Conservation (phyloP, 2,113 vertebrate species). For the Triplophysa siluroides region DNA sequence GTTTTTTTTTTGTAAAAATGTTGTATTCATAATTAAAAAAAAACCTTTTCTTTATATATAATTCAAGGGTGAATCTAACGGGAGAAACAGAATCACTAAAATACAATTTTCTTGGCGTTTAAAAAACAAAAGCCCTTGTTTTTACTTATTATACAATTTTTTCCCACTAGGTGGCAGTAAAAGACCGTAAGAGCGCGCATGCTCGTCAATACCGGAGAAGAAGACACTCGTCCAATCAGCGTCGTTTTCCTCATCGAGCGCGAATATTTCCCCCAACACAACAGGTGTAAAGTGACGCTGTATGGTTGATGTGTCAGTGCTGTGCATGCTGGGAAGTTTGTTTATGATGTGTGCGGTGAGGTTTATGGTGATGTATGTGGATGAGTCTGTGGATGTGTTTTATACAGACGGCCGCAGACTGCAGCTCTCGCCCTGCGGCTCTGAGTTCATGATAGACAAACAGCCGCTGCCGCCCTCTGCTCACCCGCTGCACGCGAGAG, state of each 20-base stretch:
- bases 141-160: no score
- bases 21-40: no score
- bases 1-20: no score
- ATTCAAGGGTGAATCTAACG: no score
- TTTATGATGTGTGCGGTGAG: constrained; percentile 44
- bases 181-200: neutral
- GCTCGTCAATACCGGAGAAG: neutral
- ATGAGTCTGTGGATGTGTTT: constrained; percentile 79
- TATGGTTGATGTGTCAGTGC: neutral
- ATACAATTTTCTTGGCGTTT: no score
- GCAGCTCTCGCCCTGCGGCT: constrained; percentile 83
- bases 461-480: constrained; percentile 49
- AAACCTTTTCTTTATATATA: no score
- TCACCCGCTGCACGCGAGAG: constrained; percentile 71
- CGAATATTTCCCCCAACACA: neutral
- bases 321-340: neutral
- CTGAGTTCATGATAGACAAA: constrained; percentile 79
- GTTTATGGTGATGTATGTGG: constrained; percentile 78
- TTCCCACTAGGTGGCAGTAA: neutral
- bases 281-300: neutral
- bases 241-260: neutral
- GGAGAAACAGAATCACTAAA: no score
- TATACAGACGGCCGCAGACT: constrained; percentile 73
- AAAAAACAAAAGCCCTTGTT: no score
- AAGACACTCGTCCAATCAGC: constrained; percentile 24